These are phyloP conservation scores for Pipistrellus kuhlii DNA, from an alignment of 2,797 vertebrate species.

Conservation along the genomic window DNA sequence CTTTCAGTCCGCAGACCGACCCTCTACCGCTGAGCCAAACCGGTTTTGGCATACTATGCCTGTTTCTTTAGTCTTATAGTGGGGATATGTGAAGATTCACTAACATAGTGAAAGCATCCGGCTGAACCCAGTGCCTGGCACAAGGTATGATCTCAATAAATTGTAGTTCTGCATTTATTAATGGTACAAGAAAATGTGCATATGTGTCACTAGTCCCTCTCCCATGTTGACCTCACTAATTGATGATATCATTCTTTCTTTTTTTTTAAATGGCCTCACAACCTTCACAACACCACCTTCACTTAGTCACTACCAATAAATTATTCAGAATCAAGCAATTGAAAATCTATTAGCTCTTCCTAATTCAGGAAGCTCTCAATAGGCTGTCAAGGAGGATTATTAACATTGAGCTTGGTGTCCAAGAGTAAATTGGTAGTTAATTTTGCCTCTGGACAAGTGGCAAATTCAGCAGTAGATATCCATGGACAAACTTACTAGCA, in stretches of 20 bases:
- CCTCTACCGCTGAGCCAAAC: no score
- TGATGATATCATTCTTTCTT: neutral
- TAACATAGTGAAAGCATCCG: neutral
- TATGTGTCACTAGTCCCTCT: neutral
- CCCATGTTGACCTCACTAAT: neutral
- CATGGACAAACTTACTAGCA: neutral
- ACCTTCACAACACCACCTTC: neutral
- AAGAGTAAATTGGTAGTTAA: conserved; percentile 63
- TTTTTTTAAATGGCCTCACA: neutral
- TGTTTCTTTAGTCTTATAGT: neutral
- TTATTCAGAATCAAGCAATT: conserved; percentile 10
- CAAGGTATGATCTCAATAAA: neutral
- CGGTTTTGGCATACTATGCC: no score
- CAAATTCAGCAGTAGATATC: neutral
- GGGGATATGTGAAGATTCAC: neutral
- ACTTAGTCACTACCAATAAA: neutral
- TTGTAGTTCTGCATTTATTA: conserved; percentile 35
- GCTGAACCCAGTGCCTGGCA: neutral
- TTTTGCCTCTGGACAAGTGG: conserved; percentile 57
- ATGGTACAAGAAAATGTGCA: conserved; percentile 28
- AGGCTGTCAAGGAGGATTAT: conserved; percentile 56
- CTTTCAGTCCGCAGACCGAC: no score
- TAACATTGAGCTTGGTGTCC: conserved; percentile 47
- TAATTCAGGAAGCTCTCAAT: conserved; percentile 9
- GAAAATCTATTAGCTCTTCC: conserved; percentile 12